Conservation (phyloP, 2,113 vertebrate species). For the Ginglymostoma cirratum region DNA sequence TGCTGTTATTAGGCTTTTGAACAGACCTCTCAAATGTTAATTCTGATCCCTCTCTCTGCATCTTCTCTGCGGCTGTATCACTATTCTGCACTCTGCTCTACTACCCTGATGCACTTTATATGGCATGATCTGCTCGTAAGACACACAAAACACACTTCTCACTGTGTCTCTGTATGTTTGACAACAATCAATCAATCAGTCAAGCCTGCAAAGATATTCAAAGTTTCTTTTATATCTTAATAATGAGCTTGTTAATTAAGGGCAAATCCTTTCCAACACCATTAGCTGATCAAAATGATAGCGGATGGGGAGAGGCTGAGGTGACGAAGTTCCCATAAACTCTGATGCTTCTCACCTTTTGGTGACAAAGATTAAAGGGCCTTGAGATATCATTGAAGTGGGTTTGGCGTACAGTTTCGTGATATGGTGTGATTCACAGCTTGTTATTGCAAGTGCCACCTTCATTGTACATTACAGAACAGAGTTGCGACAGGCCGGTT, state of each 20-base stretch:
- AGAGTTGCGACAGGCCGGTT: background rate
- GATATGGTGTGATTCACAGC: background rate
- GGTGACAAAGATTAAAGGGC: background rate
- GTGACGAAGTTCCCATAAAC: background rate
- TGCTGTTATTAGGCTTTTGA: too few species aligned
- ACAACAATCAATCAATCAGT: too few species aligned
- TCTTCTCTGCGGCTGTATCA: too few species aligned
- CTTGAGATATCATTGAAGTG: background rate
- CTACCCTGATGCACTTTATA: too few species aligned
- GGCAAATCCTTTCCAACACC: background rate
- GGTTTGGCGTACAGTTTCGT: background rate
- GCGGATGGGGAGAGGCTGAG: background rate
- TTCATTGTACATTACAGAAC: background rate
- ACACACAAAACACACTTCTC: too few species aligned
- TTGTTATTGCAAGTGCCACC: background rate
- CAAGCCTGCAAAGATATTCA: background rate
- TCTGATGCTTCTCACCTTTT: background rate
- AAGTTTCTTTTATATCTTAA: background rate
- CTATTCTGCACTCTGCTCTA: too few species aligned
- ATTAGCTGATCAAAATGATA: background rate
- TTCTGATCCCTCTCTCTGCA: too few species aligned
- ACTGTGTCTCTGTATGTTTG: too few species aligned
- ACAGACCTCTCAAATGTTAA: too few species aligned
- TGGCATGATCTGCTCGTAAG: too few species aligned
- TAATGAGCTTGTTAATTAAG: background rate